Percentiles rank a stretch among this genome's conserved stretches.
phyloP scores from a whole-genome alignment of 2,797 vertebrate genomes.

The Onychomys torridus region DNA sequence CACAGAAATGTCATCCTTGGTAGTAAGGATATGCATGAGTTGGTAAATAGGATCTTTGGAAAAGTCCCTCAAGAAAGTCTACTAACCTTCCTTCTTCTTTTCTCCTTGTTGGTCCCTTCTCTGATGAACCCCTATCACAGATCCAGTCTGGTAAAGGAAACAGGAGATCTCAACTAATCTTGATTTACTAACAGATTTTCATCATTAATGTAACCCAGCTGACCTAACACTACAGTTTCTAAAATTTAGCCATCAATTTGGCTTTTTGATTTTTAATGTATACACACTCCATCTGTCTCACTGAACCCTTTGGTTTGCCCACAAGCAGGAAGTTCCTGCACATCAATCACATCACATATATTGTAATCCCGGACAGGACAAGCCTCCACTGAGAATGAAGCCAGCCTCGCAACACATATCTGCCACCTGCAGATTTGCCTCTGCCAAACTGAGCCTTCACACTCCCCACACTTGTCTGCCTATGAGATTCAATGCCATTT shows the following conservation, averaged over 20 bases:
- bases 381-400: not conserved
- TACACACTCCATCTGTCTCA: not conserved
- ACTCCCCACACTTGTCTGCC: not conserved
- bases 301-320: conserved; percentile 7
- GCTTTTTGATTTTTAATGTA: not conserved
- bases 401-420: not conserved
- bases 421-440: not conserved
- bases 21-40: not conserved
- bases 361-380: not conserved
- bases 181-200: not conserved
- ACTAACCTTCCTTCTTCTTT: not conserved
- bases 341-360: not conserved
- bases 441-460: not conserved
- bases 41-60: conserved; percentile 4
- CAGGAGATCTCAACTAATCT: not conserved
- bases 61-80: not conserved
- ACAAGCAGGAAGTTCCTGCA: not conserved
- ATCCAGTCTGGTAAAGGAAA: not conserved
- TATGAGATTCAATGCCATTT: not conserved
- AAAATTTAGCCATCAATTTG: not conserved
- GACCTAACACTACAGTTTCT: not conserved
- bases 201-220: not conserved
- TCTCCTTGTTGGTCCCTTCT: not conserved
- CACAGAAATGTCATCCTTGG: not conserved
- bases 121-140: not conserved